A percentile compares a stretch with the other conserved stretches of the same genome.
phyloP scores from a whole-genome alignment of 2,797 vertebrate species.

The Geotria australis region DNA sequence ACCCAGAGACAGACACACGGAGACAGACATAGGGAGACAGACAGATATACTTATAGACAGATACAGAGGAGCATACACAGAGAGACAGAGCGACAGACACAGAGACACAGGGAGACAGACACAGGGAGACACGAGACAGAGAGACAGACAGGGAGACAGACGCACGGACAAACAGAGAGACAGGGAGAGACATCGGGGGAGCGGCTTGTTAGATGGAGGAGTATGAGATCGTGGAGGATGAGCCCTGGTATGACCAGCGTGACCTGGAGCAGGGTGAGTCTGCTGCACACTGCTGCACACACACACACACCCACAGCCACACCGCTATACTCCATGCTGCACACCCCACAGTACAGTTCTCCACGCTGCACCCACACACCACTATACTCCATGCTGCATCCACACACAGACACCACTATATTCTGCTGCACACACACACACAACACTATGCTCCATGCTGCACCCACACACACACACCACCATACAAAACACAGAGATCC shows the following conservation, averaged over 20 bases:
- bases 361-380: not conserved
- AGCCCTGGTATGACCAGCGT: constrained; percentile 79
- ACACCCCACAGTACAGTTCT: not conserved
- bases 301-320: not conserved
- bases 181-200: not conserved
- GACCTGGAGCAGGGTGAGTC: constrained; percentile 78
- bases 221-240: constrained; percentile 64
- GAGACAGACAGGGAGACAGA: too few relatives aligned
- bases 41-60: not conserved
- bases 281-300: not conserved
- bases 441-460: too few relatives aligned
- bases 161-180: not conserved
- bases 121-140: too few relatives aligned
- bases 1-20: not conserved
- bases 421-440: too few relatives aligned
- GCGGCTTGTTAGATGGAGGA: constrained; percentile 44
- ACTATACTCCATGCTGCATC: not conserved
- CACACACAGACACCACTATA: not conserved
- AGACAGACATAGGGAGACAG: not conserved
- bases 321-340: not conserved
- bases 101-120: too few relatives aligned
- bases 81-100: too few relatives aligned
- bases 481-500: too few relatives aligned
- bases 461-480: too few relatives aligned
- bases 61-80: not conserved